Base-by-base conservation (phyloP, 2,113 vertebrate species). In the Peromyscus maniculatus region DNA sequence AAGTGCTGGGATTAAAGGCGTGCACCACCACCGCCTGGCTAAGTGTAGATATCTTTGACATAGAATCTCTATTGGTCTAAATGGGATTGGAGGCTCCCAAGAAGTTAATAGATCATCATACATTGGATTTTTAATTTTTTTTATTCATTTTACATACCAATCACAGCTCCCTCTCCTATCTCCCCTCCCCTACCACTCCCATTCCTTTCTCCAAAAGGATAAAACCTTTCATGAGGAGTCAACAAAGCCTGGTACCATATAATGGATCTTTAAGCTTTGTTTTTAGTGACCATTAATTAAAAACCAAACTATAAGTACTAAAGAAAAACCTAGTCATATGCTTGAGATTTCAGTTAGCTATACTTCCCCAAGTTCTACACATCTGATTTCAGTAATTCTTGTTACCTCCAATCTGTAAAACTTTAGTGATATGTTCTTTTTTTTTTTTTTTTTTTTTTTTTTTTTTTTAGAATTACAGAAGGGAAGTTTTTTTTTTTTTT, bases 261-360 rank as follows among this genome's bases (percentile, higher is more conserved):
- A 52, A 52, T 52, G 1, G 10, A 52, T 57, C 2, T n/a, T 64
- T 86, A 19, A 43, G 1, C 22, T n/a, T 57, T 78, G 24, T n/a
- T 69, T 16, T 69, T 94, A 31, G 5, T n/a, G 4, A 94, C 36
- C 67, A 6, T 59, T 74, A 80, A 57, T 79, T 19, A 96, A 93
- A 93, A 80, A 1, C 5, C 3, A 64, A 64, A 86, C 43, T 96
- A 71, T 77, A 52, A 93, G 17, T 67, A 46, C 12, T 59, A 90
- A 74, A 31, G 2, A n/a, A n/a, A 72, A 84, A 24, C 1, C 3
- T 31, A 90, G 1, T 0, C 7, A 57, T 7, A 5, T 4, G 28
- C 7, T n/a, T 71, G 19, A 7, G 28, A 71, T 96, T 8, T 86
- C 52, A 69, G 22, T 89, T 87, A 64, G 28, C 13, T 59, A 22